Base-by-base conservation (phyloP, 2,888 invertebrate genomes). In the Scaptomyza polygonia region DNA sequence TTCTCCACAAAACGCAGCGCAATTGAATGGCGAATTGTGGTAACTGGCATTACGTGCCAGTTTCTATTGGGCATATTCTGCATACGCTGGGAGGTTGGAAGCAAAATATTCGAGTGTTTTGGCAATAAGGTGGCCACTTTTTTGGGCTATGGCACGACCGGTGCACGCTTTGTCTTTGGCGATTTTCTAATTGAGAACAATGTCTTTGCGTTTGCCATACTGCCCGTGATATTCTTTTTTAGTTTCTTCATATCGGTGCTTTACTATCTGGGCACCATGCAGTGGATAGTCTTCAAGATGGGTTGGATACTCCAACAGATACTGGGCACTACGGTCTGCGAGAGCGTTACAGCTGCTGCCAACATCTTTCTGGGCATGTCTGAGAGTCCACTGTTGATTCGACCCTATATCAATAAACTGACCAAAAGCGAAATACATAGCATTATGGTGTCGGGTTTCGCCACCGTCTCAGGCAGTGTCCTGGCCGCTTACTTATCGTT, bases 321-420 rank as follows among this genome's bases (percentile, higher is more conserved):
- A 0, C 92, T 97, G 91, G 96, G 95, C 14, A 99, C 99, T 0
- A 97, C 99, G 0, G 97, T 98, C 0, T 97, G 97, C 58, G 99
- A 99, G 92, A 98, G 98, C 61, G 95, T 99, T 40, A 97, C 96
- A 70, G 95, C 97, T 12, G 96, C 98, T 0, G 98, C 97, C 0
- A 98, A 98, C 90, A 96, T 98, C 29, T 99, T 99, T 88, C 93
- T 99, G 16, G 98, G 99, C 66, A 96, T 96, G 96, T 95, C 96
- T 1, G 99, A 99, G 93, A 96, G 98, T 3, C 96, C 97, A 0
- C 91, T 99, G 47, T 91, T 99, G 57, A 95, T 99, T 58, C 95
- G 96, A 85, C 98, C 98, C 0, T 98, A 98, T 85, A 91, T 99
- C 9, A 90, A 93, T n/a, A 92, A 86, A 32, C 68, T 99, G 90